Evolutionary conservation across 2,113 vertebrate species (phyloP).

Genomic region (Rhabdomys dilectus): DNA sequence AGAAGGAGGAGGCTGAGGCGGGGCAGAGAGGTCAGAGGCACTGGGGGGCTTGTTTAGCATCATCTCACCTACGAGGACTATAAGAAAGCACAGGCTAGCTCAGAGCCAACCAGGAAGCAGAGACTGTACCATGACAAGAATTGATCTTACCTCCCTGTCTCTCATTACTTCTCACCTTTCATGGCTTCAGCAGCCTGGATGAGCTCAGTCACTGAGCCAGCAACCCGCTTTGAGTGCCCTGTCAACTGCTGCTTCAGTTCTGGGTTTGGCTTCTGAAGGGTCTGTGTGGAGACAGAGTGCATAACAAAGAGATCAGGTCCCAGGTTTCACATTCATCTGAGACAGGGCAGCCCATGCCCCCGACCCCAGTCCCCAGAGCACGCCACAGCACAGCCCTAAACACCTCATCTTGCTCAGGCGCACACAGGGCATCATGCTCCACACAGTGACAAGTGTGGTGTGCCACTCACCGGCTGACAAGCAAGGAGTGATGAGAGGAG

Average conservation of each 20-base stretch:
- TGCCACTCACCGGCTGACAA: conserved; percentile 80
- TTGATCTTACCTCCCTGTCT: not conserved
- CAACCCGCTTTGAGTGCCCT: conserved; percentile 94
- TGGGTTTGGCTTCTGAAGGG: conserved; percentile 95
- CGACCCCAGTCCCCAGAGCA: accelerated
- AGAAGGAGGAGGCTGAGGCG: not conserved
- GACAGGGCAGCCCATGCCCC: not conserved
- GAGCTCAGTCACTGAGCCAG: conserved; percentile 96
- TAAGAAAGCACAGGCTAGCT: not conserved
- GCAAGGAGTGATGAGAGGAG: conserved; percentile 57
- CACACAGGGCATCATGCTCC: not conserved
- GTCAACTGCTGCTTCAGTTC: conserved; percentile 97
- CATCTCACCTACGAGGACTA: not conserved
- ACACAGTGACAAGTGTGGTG: not conserved
- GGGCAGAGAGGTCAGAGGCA: not conserved
- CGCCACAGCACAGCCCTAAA: not conserved
- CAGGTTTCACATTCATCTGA: not conserved
- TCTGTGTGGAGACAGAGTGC: conserved; percentile 82
- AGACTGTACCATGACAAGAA: not conserved
- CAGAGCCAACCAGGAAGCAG: not conserved
- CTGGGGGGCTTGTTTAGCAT: not conserved
- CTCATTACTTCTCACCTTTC: conserved; percentile 91
- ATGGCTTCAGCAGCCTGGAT: conserved; percentile 99
- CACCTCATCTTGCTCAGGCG: not conserved
- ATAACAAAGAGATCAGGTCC: not conserved